phyloP scores from a whole-genome alignment of 2,888 invertebrate genomes.

The Pediacus dermestoides region DNA sequence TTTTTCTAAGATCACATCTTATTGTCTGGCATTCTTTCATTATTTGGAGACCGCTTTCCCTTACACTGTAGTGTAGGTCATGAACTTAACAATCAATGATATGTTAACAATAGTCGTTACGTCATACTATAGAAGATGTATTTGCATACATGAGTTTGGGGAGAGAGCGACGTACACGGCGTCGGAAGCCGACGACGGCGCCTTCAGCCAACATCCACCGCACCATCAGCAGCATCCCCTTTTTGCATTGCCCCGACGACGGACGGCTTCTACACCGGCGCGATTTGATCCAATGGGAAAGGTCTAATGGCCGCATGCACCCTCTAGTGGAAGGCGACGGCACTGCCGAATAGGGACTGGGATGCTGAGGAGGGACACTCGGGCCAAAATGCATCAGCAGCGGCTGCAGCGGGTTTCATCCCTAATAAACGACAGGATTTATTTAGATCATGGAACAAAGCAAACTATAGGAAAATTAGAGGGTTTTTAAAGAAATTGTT shows the following conservation, averaged over 20 bases:
- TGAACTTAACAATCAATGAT: conserved; percentile 50
- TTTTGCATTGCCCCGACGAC: conserved; percentile 18
- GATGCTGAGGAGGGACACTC: too few species aligned
- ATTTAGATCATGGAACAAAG: too few species aligned
- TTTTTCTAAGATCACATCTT: too few species aligned
- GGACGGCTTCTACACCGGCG: conserved; percentile 34
- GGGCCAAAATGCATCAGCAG: conserved; percentile 28
- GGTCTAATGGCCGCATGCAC: conserved; percentile 42
- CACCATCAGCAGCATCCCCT: neutral
- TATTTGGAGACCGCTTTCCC: conserved; percentile 41
- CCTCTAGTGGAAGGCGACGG: conserved; percentile 29
- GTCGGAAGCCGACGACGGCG: conserved; percentile 8
- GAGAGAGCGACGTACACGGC: neutral
- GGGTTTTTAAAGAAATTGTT: too few species aligned
- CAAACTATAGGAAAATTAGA: too few species aligned
- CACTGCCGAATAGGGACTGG: too few species aligned
- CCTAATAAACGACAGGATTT: too few species aligned
- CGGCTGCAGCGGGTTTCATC: neutral
- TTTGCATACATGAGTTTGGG: conserved; percentile 43
- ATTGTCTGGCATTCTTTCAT: conserved; percentile 20
- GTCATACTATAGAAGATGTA: conserved; percentile 48
- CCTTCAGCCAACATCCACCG: too few species aligned
- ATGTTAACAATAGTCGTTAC: conserved; percentile 50
- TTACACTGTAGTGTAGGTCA: conserved; percentile 50
- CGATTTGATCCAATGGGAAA: conserved; percentile 39